Conservation (phyloP, 2,797 vertebrate species). For the Molossus molossus region DNA sequence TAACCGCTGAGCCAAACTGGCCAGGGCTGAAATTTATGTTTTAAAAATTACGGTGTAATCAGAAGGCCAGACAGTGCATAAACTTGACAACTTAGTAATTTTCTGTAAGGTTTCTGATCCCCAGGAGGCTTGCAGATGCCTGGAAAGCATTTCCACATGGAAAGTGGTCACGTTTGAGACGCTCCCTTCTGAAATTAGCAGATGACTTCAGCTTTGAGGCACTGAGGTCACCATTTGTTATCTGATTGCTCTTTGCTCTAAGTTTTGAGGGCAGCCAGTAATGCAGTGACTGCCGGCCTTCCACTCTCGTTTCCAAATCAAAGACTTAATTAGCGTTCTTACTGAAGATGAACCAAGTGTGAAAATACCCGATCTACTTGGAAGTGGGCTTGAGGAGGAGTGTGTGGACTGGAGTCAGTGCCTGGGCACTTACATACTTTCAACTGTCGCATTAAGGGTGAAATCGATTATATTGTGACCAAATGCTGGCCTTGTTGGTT, state of each 20-base stretch:
- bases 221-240: conserved; percentile 40
- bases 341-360: conserved; percentile 83
- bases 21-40: not conserved
- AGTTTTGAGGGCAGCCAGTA: not conserved
- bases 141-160: not conserved
- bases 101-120: conserved; percentile 51
- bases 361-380: conserved; percentile 74
- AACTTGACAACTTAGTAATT: conserved; percentile 8
- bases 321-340: conserved; percentile 83
- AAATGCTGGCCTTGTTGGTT: conserved; percentile 58
- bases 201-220: conserved; percentile 66
- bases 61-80: not conserved
- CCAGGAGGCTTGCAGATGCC: conserved; percentile 62
- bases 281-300: conserved; percentile 61
- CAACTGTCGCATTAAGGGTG: conserved; percentile 76
- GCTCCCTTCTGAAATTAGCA: conserved; percentile 73
- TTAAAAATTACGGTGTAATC: conserved; percentile 19
- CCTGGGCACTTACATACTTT: conserved; percentile 74
- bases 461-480: conserved; percentile 75
- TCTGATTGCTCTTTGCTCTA: conserved; percentile 72
- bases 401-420: conserved; percentile 69
- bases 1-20: no score
- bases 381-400: conserved; percentile 65
- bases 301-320: conserved; percentile 81
- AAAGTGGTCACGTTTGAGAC: conserved; percentile 17